Percentiles rank a stretch among this genome's conserved stretches.
Conservation (phyloP, 2,113 vertebrate genomes). For the Arvicanthis niloticus region DNA sequence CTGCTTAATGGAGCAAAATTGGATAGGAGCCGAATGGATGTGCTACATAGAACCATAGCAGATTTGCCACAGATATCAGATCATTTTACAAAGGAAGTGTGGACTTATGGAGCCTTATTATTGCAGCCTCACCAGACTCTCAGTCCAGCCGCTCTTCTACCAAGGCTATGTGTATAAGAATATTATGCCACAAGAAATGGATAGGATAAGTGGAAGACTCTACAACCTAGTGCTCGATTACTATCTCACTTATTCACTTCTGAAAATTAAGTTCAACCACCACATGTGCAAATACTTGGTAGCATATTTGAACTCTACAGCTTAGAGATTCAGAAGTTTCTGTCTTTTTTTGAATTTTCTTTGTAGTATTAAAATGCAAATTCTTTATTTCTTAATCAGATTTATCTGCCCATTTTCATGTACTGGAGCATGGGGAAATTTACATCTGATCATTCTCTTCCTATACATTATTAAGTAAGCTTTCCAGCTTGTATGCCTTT, state of each 20-base stretch:
- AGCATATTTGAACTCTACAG: background rate
- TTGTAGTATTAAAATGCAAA: no score
- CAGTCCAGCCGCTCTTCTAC: background rate
- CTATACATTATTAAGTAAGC: background rate
- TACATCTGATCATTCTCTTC: background rate
- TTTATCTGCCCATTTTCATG: background rate
- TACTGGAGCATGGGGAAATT: background rate
- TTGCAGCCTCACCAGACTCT: background rate
- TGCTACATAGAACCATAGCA: background rate
- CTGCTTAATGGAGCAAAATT: background rate
- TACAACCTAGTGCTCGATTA: background rate
- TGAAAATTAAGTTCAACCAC: background rate
- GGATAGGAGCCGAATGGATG: background rate
- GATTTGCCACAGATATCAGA: background rate
- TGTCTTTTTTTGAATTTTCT: background rate
- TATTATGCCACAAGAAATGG: background rate
- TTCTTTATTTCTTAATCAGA: background rate
- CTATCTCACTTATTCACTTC: background rate
- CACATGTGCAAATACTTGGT: background rate
- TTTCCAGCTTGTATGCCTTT: background rate
- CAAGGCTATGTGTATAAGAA: background rate
- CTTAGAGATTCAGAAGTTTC: background rate
- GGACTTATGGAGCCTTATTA: background rate
- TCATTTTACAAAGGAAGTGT: background rate
- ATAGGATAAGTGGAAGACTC: background rate